Conservation (phyloP, 2,113 vertebrate genomes). For the Muntiacus reevesi region DNA sequence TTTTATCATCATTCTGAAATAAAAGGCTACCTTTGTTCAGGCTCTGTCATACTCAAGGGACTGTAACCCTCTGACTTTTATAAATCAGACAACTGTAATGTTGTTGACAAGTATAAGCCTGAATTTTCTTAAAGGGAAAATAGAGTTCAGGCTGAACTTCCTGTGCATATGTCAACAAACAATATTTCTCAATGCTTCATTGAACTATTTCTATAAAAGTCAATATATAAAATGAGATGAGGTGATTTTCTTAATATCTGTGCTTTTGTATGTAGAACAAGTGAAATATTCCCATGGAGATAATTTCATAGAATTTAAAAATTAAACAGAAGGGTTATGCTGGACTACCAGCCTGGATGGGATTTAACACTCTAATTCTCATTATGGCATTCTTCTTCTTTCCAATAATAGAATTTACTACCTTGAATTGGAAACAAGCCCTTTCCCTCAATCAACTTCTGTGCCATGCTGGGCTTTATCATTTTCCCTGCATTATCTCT, state of each 20-base stretch:
- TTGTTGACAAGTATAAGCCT: not conserved
- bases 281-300: not conserved
- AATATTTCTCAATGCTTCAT: not conserved
- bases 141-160: not conserved
- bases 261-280: not conserved
- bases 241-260: not conserved
- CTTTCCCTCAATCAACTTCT: not conserved
- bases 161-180: not conserved
- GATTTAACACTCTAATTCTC: not conserved
- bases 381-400: not conserved
- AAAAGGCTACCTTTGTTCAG: slow-evolving; percentile 40
- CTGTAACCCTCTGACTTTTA: not conserved
- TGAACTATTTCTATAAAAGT: not conserved
- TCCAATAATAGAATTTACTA: not conserved
- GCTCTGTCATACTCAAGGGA: not conserved
- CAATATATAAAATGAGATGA: not conserved
- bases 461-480: not conserved
- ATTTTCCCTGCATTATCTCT: not conserved
- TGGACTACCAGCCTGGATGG: not conserved
- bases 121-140: not conserved
- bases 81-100: slow-evolving; percentile 29
- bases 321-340: not conserved
- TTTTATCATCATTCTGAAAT: not conserved
- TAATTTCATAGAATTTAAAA: not conserved
- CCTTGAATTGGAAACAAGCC: not conserved